These are phyloP conservation scores for Mus pahari DNA, from an alignment of 2,113 vertebrate genomes.

Conservation along the genomic window DNA sequence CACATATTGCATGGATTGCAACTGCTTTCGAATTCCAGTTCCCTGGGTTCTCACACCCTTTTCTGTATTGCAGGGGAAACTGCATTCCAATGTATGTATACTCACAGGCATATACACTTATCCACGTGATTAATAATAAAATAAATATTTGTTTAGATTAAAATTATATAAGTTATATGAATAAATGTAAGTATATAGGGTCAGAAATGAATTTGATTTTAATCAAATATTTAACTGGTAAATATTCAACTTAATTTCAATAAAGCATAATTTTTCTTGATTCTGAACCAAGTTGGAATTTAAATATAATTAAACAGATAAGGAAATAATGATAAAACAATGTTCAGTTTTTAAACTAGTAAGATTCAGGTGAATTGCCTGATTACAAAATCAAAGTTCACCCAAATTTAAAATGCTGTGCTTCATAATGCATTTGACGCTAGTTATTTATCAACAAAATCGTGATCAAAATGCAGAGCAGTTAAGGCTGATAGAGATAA, in stretches of 20 bases:
- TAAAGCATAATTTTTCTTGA: background rate
- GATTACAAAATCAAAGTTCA: constrained; percentile 74
- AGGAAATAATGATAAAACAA: constrained; percentile 48
- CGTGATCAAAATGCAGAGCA: constrained; percentile 67
- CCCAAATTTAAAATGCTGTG: constrained; percentile 61
- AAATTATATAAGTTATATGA: background rate
- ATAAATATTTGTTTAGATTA: background rate
- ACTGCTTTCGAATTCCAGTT: too few species aligned
- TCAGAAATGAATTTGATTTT: constrained; percentile 9
- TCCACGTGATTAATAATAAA: background rate
- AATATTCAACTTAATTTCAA: constrained; percentile 32
- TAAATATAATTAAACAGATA: constrained; percentile 61
- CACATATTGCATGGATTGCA: background rate
- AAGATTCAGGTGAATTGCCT: constrained; percentile 60
- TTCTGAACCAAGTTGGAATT: constrained; percentile 53
- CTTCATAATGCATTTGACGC: constrained; percentile 53
- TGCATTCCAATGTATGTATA: background rate
- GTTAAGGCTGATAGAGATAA: constrained; percentile 60
- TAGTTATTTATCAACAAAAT: constrained; percentile 67
- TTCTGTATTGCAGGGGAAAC: background rate
- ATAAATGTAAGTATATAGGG: background rate
- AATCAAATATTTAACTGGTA: background rate
- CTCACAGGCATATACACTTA: background rate
- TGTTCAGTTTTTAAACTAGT: constrained; percentile 67
- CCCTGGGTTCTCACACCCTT: too few species aligned